Evolutionary conservation across 2,888 invertebrate genomes (phyloP).

Genomic region (Campoplex capitator): DNA sequence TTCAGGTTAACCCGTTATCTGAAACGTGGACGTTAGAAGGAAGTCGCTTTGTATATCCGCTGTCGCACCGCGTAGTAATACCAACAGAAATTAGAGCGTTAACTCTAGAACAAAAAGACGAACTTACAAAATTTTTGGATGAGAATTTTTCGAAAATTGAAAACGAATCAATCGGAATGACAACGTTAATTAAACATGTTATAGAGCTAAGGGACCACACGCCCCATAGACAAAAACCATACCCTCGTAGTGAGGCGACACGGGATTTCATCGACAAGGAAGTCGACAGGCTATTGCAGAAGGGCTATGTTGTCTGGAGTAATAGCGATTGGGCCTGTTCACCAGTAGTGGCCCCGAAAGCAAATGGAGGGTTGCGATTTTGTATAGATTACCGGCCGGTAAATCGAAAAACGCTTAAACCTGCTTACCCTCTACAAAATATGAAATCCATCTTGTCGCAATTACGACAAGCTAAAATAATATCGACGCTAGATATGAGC

Average conservation of each 20-base stretch:
- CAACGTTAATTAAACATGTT: constrained; percentile 49
- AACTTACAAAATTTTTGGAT: constrained; percentile 44
- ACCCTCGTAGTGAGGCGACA: constrained; percentile 47
- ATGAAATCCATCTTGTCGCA: constrained; percentile 55
- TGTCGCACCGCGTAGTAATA: background rate
- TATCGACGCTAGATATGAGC: constrained; percentile 59
- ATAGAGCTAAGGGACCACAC: constrained; percentile 59
- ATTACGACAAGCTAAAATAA: constrained; percentile 53
- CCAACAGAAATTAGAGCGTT: constrained; percentile 26
- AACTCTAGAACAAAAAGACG: constrained; percentile 1
- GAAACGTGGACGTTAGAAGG: constrained; percentile 50
- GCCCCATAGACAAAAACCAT: constrained; percentile 61
- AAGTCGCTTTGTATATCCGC: constrained; percentile 31
- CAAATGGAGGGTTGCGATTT: constrained; percentile 52
- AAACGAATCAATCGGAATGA: constrained; percentile 49
- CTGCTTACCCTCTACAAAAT: constrained; percentile 57
- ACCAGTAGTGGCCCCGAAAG: constrained; percentile 57
- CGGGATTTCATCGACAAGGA: constrained; percentile 33
- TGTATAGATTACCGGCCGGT: constrained; percentile 54
- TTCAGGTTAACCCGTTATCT: constrained; percentile 10
- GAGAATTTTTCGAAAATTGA: constrained; percentile 53
- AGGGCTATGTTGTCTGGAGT: constrained; percentile 57
- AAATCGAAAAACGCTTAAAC: constrained; percentile 41
- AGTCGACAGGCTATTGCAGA: constrained; percentile 43
- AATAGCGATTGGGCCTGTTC: constrained; percentile 64